Base-by-base conservation (phyloP, 2,888 invertebrate genomes). In the Julus scanicus region DNA sequence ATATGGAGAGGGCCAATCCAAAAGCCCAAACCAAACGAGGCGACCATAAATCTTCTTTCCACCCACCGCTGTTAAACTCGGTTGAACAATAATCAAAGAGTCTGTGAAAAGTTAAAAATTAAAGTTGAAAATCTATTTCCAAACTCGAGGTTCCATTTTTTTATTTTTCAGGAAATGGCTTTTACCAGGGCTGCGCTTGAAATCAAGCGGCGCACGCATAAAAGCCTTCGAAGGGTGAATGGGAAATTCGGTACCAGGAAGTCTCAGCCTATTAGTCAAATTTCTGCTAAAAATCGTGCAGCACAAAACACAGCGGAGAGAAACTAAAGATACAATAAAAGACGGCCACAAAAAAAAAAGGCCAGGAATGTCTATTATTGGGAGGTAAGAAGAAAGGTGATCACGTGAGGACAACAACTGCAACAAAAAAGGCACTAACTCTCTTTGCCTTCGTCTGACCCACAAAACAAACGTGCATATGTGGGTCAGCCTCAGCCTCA, bases 391-490 rank as follows among this genome's bases (percentile, higher is more conserved):
- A 71, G 71, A 71, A 71, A 71, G 71, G 71, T 71, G 71, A 71
- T 71, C 71, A 71, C 71, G 71, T 71, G 71, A 71, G 71, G 29
- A 29, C 71, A 71, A 71, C 71, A 71, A 71, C 4, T 6, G 44
- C 71, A 71, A 29, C 20, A 71, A 71, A 71, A 71, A 71, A 71
- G 71, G 71, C 71, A 71, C 71, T 29, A 71, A 71, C 71, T 71
- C 71, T 71, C 71, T 71, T 71, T 71, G 71, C 71, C 71, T 71
- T 71, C 71, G 71, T 71, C 71, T 71, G 71, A 71, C 71, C 71
- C 71, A 71, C 71, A 71, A 71, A 71, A 71, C 71, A 71, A 71
- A 71, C 9, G 71, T 29, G 71, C 71, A 71, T 29, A 71, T 71
- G 71, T 71, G 71, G 71, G 71, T 71, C 71, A 71, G 71, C 71